Conservation (phyloP, 2,113 vertebrate genomes). For the Empidonax traillii region DNA sequence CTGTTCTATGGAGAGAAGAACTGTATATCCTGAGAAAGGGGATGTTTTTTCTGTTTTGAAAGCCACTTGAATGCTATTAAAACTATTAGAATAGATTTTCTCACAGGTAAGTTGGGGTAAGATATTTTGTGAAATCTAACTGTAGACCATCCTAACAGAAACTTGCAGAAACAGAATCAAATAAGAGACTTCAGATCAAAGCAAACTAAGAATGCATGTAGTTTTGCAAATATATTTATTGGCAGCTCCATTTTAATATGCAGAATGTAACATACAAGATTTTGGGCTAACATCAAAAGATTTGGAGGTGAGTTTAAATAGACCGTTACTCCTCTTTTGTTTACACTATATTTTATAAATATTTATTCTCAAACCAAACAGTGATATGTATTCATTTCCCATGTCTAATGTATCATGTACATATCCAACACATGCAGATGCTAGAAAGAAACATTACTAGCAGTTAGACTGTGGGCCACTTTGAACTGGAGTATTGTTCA, state of each 20-base stretch:
- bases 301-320: not conserved
- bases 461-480: not conserved
- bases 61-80: not conserved
- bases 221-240: not conserved
- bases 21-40: not conserved
- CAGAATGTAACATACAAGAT: not conserved
- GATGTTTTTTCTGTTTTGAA: not conserved
- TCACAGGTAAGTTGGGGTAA: not conserved
- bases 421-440: not conserved
- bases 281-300: not conserved
- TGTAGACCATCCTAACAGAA: not conserved
- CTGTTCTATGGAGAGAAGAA: not conserved
- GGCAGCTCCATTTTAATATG: not conserved
- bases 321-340: not conserved
- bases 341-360: not conserved
- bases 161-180: not conserved
- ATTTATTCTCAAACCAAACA: not conserved
- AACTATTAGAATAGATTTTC: not conserved
- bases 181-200: not conserved
- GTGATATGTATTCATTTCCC: not conserved
- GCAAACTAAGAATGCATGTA: not conserved
- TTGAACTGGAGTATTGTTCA: not conserved
- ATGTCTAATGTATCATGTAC: not conserved
- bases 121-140: not conserved
- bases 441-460: not conserved